Evolutionary conservation across 2,797 vertebrate species (phyloP).

Genomic region (Rhynchonycteris naso): DNA sequence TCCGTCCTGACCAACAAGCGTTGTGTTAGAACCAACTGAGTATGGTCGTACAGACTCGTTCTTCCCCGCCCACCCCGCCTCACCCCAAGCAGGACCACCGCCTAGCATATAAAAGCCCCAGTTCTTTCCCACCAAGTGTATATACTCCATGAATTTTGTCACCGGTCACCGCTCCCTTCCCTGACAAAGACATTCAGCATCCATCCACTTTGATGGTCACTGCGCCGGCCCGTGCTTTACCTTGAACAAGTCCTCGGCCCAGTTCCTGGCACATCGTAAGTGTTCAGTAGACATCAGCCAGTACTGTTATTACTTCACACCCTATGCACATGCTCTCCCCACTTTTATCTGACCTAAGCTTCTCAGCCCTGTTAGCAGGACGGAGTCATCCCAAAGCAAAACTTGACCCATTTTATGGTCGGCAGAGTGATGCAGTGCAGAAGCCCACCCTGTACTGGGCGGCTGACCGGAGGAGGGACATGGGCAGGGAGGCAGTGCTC

Average conservation of each 20-base stretch:
- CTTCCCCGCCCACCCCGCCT: not conserved
- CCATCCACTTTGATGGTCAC: not conserved
- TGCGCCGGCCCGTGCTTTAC: not conserved
- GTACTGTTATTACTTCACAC: not conserved
- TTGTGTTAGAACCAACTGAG: not conserved
- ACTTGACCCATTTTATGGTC: constrained; percentile 86
- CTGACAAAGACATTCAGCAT: not conserved
- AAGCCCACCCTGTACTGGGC: constrained; percentile 66
- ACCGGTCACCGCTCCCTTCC: not conserved
- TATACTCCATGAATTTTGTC: not conserved
- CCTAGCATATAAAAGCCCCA: not conserved
- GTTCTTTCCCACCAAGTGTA: not conserved
- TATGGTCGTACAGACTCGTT: not conserved
- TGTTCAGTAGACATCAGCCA: not conserved
- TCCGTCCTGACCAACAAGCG: no score
- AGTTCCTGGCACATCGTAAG: not conserved
- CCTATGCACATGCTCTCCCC: not conserved
- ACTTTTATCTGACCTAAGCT: not conserved
- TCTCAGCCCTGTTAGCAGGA: not conserved
- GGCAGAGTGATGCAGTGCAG: constrained; percentile 81
- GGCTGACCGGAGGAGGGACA: constrained; percentile 83
- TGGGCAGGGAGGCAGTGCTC: constrained; percentile 52
- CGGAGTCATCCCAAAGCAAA: not conserved
- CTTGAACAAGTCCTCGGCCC: not conserved
- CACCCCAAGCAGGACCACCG: not conserved